Percentiles rank a stretch among this genome's conserved stretches.
These are phyloP conservation scores for Cliona cf. orientalis DNA, from an alignment of 37 sponge, comb jelly and placozoan genomes.

Conservation along the genomic window DNA sequence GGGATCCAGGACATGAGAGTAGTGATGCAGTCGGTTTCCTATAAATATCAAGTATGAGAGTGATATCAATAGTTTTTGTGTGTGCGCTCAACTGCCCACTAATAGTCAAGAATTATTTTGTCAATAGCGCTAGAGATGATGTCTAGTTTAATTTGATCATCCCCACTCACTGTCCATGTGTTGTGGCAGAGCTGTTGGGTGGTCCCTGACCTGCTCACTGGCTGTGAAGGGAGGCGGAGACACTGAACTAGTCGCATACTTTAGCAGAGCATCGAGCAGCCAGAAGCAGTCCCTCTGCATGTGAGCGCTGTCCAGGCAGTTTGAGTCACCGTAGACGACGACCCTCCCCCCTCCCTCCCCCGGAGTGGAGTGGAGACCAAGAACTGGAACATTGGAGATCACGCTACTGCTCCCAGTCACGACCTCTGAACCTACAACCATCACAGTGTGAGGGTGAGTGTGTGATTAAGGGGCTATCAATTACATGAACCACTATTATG, in stretches of 20 bases:
- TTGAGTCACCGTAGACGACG: slow-evolving; percentile 93
- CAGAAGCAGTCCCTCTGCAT: slow-evolving; percentile 86
- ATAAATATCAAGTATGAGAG: not conserved
- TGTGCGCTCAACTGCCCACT: too few species aligned
- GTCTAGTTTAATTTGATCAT: too few species aligned
- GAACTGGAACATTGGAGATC: slow-evolving; percentile 70
- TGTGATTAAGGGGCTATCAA: too few species aligned
- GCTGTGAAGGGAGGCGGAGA: slow-evolving; percentile 19
- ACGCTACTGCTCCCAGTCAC: slow-evolving; percentile 28
- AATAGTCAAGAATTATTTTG: too few species aligned
- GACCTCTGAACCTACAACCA: slow-evolving; percentile 80
- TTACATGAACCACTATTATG: too few species aligned
- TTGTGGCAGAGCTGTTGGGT: slow-evolving; percentile 43
- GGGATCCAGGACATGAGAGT: slow-evolving; percentile 70
- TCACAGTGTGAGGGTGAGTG: too few species aligned
- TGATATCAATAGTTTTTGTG: too few species aligned
- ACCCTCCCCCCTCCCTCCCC: slow-evolving; percentile 70
- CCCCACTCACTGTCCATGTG: slow-evolving; percentile 70
- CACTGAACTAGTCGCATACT: slow-evolving; percentile 42
- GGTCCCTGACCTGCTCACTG: slow-evolving; percentile 14
- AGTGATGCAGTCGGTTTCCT: slow-evolving; percentile 80
- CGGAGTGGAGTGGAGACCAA: slow-evolving; percentile 84
- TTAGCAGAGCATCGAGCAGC: slow-evolving; percentile 66
- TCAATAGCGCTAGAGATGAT: too few species aligned
- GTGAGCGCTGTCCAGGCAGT: slow-evolving; percentile 97